Conservation (phyloP, 2,888 invertebrate species). For the Drosophila robusta region DNA sequence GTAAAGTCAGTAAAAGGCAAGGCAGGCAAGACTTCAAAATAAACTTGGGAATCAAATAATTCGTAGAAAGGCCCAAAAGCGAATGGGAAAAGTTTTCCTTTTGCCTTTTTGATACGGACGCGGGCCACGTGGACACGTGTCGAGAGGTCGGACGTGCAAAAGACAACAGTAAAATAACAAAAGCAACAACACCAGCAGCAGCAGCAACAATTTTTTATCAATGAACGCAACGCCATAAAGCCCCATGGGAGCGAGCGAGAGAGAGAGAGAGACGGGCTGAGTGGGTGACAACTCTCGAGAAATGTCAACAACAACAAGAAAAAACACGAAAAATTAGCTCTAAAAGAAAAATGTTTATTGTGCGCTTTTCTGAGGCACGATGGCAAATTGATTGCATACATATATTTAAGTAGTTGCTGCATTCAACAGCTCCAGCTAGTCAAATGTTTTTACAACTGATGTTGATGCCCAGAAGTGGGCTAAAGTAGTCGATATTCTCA, state of each 20-base stretch:
- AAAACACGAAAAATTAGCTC: conserved; percentile 31
- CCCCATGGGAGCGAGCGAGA: not conserved
- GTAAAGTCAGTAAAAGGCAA: conserved; percentile 23
- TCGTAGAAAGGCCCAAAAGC: conserved; percentile 30
- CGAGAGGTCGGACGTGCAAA: conserved; percentile 34
- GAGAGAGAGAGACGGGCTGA: not conserved
- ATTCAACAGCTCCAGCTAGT: not conserved
- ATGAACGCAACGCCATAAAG: conserved; percentile 18
- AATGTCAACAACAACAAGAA: conserved; percentile 42
- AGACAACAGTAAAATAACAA: conserved; percentile 27
- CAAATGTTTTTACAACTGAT: no score
- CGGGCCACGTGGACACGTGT: conserved; percentile 48
- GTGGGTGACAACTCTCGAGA: conserved; percentile 8
- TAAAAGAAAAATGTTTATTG: conserved; percentile 23
- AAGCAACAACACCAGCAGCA: conserved; percentile 15
- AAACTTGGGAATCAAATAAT: conserved; percentile 44
- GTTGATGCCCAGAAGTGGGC: not conserved
- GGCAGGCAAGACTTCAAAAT: conserved; percentile 22
- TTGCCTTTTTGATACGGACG: conserved; percentile 14
- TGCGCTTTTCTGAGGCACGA: conserved; percentile 5
- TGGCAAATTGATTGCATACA: conserved; percentile 30
- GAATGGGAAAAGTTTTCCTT: conserved; percentile 41
- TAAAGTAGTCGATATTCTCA: not conserved
- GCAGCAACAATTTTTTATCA: conserved; percentile 39
- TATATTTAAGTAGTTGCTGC: conserved; percentile 5